Evolutionary conservation across 1,140 invertebrate genomes (phyloP).

Genomic region (Charaxes varanes): DNA sequence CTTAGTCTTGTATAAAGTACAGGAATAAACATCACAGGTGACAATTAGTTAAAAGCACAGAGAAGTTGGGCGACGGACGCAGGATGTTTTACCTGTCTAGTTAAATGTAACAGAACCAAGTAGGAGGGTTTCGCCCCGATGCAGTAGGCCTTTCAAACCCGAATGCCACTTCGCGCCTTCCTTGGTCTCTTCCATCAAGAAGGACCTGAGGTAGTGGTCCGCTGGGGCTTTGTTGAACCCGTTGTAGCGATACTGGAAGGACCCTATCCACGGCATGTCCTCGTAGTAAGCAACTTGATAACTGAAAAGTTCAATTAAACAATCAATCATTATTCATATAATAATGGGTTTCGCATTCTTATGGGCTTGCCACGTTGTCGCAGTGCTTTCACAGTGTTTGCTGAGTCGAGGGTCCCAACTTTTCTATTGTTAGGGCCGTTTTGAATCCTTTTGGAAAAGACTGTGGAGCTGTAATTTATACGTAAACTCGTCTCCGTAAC

Average conservation of each 20-base stretch:
- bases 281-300: slow-evolving; percentile 88
- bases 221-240: slow-evolving; percentile 90
- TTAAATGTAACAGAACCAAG: slow-evolving; percentile 76
- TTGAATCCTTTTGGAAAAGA: no score
- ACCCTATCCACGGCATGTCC: slow-evolving; percentile 87
- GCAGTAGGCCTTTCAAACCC: slow-evolving; percentile 77
- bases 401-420: no score
- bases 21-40: no score
- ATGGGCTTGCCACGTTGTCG: no score
- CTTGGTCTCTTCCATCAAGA: slow-evolving; percentile 78
- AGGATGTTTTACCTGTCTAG: slow-evolving; percentile 79
- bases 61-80: no score
- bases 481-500: no score
- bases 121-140: slow-evolving; percentile 84
- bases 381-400: no score
- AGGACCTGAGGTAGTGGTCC: slow-evolving; percentile 90
- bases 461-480: no score
- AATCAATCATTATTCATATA: background rate
- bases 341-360: no score
- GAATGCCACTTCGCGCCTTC: slow-evolving; percentile 50
- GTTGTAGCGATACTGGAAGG: slow-evolving; percentile 91
- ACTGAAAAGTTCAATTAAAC: slow-evolving; percentile 43
- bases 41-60: no score
- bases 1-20: no score
- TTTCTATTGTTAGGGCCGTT: no score